Conservation (phyloP, 35 echinoderm and acorn worm species). For the Amphiura filiformis region DNA sequence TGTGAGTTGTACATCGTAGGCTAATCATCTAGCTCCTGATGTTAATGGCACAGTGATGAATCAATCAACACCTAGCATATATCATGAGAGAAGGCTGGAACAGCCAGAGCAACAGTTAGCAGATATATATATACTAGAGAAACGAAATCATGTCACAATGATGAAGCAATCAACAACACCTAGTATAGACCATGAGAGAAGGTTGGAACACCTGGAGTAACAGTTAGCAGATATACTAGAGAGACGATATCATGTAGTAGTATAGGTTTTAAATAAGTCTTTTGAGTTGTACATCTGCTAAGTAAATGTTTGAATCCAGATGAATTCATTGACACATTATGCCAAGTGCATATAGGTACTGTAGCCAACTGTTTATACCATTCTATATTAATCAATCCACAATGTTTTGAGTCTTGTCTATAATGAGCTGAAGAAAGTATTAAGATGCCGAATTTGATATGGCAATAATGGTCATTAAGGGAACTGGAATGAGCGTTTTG, state of each 20-base stretch:
- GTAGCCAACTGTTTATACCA: too few relatives aligned
- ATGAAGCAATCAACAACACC: background rate
- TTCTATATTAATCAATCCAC: too few relatives aligned
- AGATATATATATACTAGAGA: background rate
- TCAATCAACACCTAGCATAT: background rate
- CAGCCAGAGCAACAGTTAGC: constrained; percentile 68
- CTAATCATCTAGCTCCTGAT: background rate
- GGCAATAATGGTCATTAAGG: too few relatives aligned
- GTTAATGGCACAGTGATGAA: background rate
- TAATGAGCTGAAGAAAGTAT: too few relatives aligned
- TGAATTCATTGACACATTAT: too few relatives aligned
- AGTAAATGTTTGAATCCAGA: too few relatives aligned
- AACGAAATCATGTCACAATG: background rate
- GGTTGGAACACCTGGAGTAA: constrained; percentile 66
- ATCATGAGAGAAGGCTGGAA: constrained; percentile 67
- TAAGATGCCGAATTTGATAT: too few relatives aligned
- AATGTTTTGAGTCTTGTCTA: too few relatives aligned
- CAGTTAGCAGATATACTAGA: constrained; percentile 35
- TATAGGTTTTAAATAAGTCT: background rate
- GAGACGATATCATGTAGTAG: background rate
- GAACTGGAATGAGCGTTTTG: too few relatives aligned
- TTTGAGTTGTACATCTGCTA: too few relatives aligned
- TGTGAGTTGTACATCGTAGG: too few relatives aligned
- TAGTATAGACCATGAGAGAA: constrained; percentile 54
- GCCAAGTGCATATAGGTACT: too few relatives aligned